Evolutionary conservation across 1,140 invertebrate genomes (phyloP), one percentile per base, ranked within the genome.

Genomic region (Orius laevigatus): DNA sequence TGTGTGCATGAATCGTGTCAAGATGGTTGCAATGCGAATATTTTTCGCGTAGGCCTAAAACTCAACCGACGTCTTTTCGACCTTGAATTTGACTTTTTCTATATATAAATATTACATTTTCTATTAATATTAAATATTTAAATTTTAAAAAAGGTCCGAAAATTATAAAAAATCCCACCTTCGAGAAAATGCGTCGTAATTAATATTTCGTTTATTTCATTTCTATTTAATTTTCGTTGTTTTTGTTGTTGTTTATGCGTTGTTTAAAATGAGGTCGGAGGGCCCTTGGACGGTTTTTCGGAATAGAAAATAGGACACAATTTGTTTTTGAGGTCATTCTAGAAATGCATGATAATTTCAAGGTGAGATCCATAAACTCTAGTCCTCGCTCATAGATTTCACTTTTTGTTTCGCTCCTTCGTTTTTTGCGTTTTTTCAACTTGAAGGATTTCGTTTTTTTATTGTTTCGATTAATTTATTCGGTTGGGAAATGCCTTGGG

Each of bases 11-110:
- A 57, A 53, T 58, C 56, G 59, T 58, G 59, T 57, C 59, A 60
- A 60, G 57, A 60, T 60, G 59, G 59, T 59, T 60, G 58, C 57
- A 25, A 58, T 53, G 59, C 54, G 52, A 57, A 60, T 60, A 57
- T 54, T 56, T 59, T 60, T 59, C 53, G 58, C 56, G 51, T 56
- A 57, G 55, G 50, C 55, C 51, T 57, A 44, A 25, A 25, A 25
- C 25, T 25, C 25, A 8, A 3, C 25, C 3, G 3, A 3, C 25
- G 25, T 4, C 3, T 25, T 25, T 25, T 25, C 8, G 25, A 25
- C 25, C 25, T 25, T 8, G 8, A 25, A 25, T 8, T n/a, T n/a
- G n/a, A 25, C 25, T 4, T 25, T 25, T 25, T 25, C 25, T 25
- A 25, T 25, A 4, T 25, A 3, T 25, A 4, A 4, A 3, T 8